Base-by-base conservation (phyloP, 2,888 invertebrate genomes). In the Campaea margaritaria region DNA sequence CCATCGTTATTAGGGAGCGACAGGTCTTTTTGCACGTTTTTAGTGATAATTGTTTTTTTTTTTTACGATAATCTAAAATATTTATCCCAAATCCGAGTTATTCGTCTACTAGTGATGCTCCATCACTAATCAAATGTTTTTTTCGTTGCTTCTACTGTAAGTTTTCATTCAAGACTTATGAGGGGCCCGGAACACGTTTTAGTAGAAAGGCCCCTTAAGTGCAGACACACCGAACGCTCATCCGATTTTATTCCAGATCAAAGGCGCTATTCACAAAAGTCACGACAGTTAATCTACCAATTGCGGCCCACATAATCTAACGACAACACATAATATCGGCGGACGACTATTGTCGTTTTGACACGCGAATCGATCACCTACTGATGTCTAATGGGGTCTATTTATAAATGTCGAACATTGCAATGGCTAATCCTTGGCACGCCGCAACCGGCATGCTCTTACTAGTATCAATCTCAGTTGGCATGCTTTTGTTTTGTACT, bases 371-470 rank as follows among this genome's bases (percentile, higher is more conserved):
- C 86, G 81, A 88, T 91, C 88, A 86, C 74, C 69, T 68, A 70
- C 74, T 78, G 79, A 82, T 87, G 79, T 84, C 82, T 87, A 89
- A 88, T 89, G 78, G 83, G 78, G 73, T 76, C 85, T 84, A 90
- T 91, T 88, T 87, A 85, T 91, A 82, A 73, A 68, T 81, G 87
- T 88, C 89, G 75, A 72, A 81, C 79, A 82, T 81, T 89, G 87
- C 87, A 89, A 75, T 81, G 74, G 77, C 78, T 91, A 91, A 91
- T 89, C 91, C 90, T 88, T 90, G 90, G 89, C 89, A 87, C 83
- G 76, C 80, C 76, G 79, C 81, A 78, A 78, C 77, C 78, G 84
- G 83, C 91, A 91, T 90, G 90, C 79, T 75, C 83, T 81, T 78
- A 41, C 46, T 45, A 15, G 31, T 53, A 53, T 58, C 58, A 52